phyloP scores from a whole-genome alignment of 2,888 invertebrate species.

The Clunio marinus region DNA sequence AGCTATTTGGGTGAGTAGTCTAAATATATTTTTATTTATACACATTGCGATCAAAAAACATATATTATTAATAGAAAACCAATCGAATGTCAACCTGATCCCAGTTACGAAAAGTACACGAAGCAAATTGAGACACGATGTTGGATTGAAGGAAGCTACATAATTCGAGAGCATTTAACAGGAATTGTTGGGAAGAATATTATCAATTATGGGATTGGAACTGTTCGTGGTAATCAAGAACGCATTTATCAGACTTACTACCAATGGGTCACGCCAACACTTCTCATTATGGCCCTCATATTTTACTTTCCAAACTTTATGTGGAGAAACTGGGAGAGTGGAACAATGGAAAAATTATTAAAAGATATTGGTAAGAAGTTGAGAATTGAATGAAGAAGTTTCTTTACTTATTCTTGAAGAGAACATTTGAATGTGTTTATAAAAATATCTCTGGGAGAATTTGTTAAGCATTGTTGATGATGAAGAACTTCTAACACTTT shows the following conservation, averaged over 20 bases:
- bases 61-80: neutral
- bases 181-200: slow-evolving; percentile 18
- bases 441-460: no score
- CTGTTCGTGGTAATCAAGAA: no score
- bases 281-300: neutral
- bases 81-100: neutral
- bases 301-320: slow-evolving; percentile 1
- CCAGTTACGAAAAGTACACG: neutral
- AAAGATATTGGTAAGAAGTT: slow-evolving; percentile 8
- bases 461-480: neutral
- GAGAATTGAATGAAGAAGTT: neutral
- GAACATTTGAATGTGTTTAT: no score
- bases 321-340: neutral
- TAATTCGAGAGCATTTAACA: neutral
- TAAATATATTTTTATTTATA: neutral
- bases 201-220: slow-evolving; percentile 8
- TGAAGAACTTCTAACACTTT: neutral
- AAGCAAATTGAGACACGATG: neutral
- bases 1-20: slow-evolving; percentile 4
- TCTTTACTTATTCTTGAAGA: neutral
- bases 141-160: slow-evolving; percentile 10
- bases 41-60: neutral
- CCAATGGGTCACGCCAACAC: slow-evolving; percentile 18
- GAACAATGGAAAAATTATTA: neutral
- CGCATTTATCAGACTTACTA: slow-evolving; percentile 8